Percentiles rank a stretch among this genome's conserved stretches.
Conservation (phyloP, 2,113 vertebrate genomes). For the Arizona elegans region DNA sequence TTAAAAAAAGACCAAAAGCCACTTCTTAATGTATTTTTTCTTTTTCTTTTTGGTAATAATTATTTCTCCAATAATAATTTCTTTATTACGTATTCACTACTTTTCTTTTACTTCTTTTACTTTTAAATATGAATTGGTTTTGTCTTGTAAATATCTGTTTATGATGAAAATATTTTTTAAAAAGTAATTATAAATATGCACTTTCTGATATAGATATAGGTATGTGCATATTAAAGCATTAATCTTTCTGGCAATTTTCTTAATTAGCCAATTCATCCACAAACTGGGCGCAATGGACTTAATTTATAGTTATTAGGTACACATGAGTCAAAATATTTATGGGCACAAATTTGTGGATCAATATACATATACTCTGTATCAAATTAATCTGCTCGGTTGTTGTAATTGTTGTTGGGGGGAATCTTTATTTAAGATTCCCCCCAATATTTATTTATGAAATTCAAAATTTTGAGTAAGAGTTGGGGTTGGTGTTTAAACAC, state of each 20-base stretch:
- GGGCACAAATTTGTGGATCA: background rate
- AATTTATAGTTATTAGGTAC: background rate
- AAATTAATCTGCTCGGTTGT: background rate
- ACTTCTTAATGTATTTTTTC: background rate
- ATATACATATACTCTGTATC: background rate
- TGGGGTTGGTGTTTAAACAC: background rate
- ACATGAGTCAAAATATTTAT: background rate
- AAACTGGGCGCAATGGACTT: background rate
- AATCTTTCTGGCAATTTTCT: background rate
- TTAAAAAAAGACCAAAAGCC: background rate
- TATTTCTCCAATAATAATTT: background rate
- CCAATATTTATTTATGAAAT: background rate
- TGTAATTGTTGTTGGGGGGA: background rate
- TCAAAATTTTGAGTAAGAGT: background rate
- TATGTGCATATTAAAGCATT: background rate
- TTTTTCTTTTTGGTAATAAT: background rate
- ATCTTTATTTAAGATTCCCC: background rate
- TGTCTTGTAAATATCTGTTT: background rate
- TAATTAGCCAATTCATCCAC: background rate
- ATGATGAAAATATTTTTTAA: background rate
- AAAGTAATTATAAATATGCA: background rate
- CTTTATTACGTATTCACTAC: background rate
- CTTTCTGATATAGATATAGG: background rate
- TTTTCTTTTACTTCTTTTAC: background rate
- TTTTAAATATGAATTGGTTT: background rate